Conservation (phyloP, 2,797 vertebrate species). For the Discoglossus pictus region DNA sequence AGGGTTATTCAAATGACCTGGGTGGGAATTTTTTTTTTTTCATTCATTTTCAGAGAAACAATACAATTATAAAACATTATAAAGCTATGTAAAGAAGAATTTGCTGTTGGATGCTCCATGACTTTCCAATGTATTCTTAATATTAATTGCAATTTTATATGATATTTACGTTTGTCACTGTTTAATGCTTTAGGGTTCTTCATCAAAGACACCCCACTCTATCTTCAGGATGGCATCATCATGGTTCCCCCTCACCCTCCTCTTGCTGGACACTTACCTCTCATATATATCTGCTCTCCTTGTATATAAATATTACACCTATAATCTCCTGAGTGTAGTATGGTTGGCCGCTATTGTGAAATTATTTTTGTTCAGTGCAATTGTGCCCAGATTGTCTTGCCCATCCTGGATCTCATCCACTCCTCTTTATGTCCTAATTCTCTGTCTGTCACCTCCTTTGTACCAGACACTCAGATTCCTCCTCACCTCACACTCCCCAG, state of each 20-base stretch:
- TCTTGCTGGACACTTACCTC: slow-evolving; percentile 23
- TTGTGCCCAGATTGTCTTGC: background rate
- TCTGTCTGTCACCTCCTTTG: slow-evolving; percentile 19
- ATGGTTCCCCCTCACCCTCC: background rate
- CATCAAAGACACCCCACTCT: no score
- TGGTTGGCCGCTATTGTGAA: slow-evolving; percentile 64
- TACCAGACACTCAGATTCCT: slow-evolving; percentile 31
- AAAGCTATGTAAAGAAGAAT: no score
- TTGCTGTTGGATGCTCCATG: no score
- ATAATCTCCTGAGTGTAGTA: slow-evolving; percentile 37
- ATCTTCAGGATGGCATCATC: slow-evolving; percentile 1
- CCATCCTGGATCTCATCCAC: background rate
- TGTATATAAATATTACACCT: slow-evolving; percentile 13
- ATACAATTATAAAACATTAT: no score
- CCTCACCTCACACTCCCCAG: slow-evolving; percentile 14
- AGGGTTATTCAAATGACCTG: no score
- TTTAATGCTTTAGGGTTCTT: no score
- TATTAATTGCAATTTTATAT: no score
- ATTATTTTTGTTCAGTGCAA: slow-evolving; percentile 33
- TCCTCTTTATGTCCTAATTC: slow-evolving; percentile 1
- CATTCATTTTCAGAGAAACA: no score
- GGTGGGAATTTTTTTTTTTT: no score
- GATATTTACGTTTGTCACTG: no score
- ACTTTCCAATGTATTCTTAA: no score
- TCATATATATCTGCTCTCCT: slow-evolving; percentile 2